Evolutionary conservation across 2,888 invertebrate species (phyloP).

Genomic region (Amiota communis): DNA sequence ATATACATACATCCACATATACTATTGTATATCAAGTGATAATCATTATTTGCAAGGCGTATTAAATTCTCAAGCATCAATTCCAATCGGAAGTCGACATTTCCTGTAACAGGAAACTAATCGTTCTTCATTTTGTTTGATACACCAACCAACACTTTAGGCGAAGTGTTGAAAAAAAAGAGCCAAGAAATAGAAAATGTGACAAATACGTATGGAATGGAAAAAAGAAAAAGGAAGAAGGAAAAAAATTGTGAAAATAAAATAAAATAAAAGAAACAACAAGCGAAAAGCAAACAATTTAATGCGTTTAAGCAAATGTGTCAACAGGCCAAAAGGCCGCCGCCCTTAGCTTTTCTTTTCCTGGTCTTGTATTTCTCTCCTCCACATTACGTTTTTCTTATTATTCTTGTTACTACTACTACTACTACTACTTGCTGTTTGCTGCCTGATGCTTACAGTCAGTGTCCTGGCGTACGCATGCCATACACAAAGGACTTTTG

Average conservation of each 20-base stretch:
- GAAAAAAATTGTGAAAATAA: too few relatives aligned
- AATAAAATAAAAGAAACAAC: conserved; percentile 48
- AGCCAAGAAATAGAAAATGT: conserved; percentile 40
- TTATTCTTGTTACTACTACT: background rate
- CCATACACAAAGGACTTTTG: conserved; percentile 48
- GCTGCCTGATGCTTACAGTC: background rate
- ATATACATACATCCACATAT: background rate
- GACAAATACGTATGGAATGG: background rate
- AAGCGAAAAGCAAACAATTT: conserved; percentile 63
- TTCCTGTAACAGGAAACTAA: conserved; percentile 56
- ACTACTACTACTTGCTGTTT: too few relatives aligned
- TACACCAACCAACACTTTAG: conserved; percentile 22
- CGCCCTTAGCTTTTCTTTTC: conserved; percentile 48
- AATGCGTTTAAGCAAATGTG: conserved; percentile 67
- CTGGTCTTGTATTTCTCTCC: background rate
- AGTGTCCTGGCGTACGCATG: background rate
- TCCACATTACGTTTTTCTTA: conserved; percentile 37
- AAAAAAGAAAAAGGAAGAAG: conserved; percentile 10
- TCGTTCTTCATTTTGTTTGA: conserved; percentile 53
- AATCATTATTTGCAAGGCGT: conserved; percentile 36
- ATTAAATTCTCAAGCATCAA: conserved; percentile 26
- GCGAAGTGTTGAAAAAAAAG: conserved; percentile 26
- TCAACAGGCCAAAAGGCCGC: conserved; percentile 65
- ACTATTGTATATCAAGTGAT: background rate
- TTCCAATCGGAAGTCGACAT: conserved; percentile 55